Percentiles rank a stretch among this genome's conserved stretches.
These are phyloP conservation scores for Cryptus viduatorius DNA, from an alignment of 2,888 invertebrate species.

Conservation along the genomic window DNA sequence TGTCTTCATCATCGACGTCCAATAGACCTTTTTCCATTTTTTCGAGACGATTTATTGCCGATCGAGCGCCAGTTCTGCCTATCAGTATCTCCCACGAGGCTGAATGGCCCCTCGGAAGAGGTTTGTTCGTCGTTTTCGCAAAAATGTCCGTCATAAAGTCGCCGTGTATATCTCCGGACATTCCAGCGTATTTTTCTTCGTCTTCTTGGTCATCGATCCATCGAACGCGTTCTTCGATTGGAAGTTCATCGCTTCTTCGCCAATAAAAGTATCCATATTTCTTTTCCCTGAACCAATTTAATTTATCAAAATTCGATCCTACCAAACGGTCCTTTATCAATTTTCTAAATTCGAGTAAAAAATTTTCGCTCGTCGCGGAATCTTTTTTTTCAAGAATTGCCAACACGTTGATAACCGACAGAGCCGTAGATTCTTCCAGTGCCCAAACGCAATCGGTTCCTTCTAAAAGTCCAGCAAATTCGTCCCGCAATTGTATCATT, in stretches of 20 bases:
- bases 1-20: background rate
- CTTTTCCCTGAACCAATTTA: constrained; percentile 85
- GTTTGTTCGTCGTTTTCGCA: constrained; percentile 83
- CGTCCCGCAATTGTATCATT: constrained; percentile 77
- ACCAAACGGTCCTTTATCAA: constrained; percentile 71
- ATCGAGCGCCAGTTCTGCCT: constrained; percentile 74
- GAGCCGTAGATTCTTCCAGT: constrained; percentile 85
- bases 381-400: constrained; percentile 84
- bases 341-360: constrained; percentile 71
- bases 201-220: constrained; percentile 82
- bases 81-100: constrained; percentile 86
- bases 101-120: constrained; percentile 85
- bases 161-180: constrained; percentile 75
- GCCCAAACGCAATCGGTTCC: constrained; percentile 87
- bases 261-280: constrained; percentile 86
- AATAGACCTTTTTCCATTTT: constrained; percentile 71
- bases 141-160: constrained; percentile 83
- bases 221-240: constrained; percentile 85
- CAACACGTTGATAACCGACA: constrained; percentile 86
- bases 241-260: constrained; percentile 82
- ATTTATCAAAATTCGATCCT: constrained; percentile 79
- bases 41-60: constrained; percentile 64
- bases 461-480: constrained; percentile 85
- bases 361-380: constrained; percentile 60
- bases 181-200: constrained; percentile 75